Evolutionary conservation across 2,888 invertebrate genomes (phyloP), one percentile per base, ranked within the genome.

Genomic region (Baronia brevicornis): DNA sequence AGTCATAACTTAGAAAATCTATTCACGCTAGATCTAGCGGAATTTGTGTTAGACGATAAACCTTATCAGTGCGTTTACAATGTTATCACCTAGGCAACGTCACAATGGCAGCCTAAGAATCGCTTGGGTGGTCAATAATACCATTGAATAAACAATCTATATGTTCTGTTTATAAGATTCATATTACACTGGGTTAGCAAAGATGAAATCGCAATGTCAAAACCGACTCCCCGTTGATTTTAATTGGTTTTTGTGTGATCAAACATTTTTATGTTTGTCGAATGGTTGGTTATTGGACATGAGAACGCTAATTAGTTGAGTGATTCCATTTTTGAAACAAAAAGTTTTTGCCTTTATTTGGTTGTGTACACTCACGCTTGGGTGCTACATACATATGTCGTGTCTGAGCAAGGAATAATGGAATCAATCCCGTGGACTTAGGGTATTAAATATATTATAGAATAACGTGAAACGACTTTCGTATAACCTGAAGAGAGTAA

Each of bases 201-300:
- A 22, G 20, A 3, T 11, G 11, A 15, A 34, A 34, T 26, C 21
- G 35, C 25, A 35, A 35, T 28, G 8, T 9, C n/a, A n/a, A 14
- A 24, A 35, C 22, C 12, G 9, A 13, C 5, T 5, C 11, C 4
- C 14, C 5, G n/a, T 13, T 9, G 28, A 1, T 12, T 27, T 36
- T 36, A 30, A 36, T 36, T 36, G 27, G 36, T 22, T 18, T 25
- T 11, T 23, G 36, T 35, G 8, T 36, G 30, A 22, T 26, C 26
- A 30, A 35, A 35, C 26, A 30, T 36, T 30, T 30, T 20, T 27
- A 17, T 27, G 13, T 36, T 30, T 36, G 36, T 9, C 26, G n/a
- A 30, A 25, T 7, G 29, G 15, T 20, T 24, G 20, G 11, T 11
- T 8, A 25, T n/a, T n/a, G n/a, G n/a, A n/a, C n/a, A n/a, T n/a